phyloP scores from a whole-genome alignment of 2,797 vertebrate genomes.

The Gouania willdenowi region DNA sequence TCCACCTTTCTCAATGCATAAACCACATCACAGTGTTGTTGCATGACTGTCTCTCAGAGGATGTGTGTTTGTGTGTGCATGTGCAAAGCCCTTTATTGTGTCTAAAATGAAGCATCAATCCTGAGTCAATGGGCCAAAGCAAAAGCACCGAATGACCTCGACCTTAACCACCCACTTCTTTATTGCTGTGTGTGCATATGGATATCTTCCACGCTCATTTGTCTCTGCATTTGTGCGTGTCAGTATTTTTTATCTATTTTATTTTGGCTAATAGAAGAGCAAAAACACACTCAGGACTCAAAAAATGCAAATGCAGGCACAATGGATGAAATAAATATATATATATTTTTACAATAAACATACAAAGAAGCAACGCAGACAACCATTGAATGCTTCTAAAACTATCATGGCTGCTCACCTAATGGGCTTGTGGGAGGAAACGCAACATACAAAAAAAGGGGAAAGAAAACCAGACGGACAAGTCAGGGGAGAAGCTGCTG shows the following conservation, averaged over 20 bases:
- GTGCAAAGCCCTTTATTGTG: slow-evolving; percentile 62
- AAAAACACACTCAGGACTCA: slow-evolving; percentile 17
- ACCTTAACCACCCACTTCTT: slow-evolving; percentile 41
- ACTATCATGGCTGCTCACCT: slow-evolving; percentile 22
- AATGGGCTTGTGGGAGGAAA: slow-evolving; percentile 21
- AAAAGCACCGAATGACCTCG: slow-evolving; percentile 49
- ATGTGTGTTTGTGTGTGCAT: slow-evolving; percentile 2
- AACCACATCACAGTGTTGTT: slow-evolving; percentile 16
- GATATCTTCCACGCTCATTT: no score
- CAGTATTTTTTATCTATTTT: no score
- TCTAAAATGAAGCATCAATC: slow-evolving; percentile 55
- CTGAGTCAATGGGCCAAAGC: slow-evolving; percentile 63
- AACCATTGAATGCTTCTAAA: slow-evolving; percentile 28
- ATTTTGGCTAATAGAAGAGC: neutral
- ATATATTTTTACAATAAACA: no score
- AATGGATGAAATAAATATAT: no score
- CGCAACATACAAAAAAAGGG: slow-evolving; percentile 13
- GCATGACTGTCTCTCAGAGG: slow-evolving; percentile 5
- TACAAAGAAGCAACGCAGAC: slow-evolving; percentile 30
- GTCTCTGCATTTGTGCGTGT: no score
- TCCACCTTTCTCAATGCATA: slow-evolving; percentile 38
- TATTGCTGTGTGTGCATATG: neutral
- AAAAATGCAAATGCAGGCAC: no score
- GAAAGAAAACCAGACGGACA: slow-evolving; percentile 50
- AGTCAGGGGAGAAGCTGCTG: slow-evolving; percentile 33